A percentile compares a stretch with the other conserved stretches of the same genome.
Evolutionary conservation across 2,888 invertebrate species (phyloP).

Genomic region (Prostheceraeus crozeri): DNA sequence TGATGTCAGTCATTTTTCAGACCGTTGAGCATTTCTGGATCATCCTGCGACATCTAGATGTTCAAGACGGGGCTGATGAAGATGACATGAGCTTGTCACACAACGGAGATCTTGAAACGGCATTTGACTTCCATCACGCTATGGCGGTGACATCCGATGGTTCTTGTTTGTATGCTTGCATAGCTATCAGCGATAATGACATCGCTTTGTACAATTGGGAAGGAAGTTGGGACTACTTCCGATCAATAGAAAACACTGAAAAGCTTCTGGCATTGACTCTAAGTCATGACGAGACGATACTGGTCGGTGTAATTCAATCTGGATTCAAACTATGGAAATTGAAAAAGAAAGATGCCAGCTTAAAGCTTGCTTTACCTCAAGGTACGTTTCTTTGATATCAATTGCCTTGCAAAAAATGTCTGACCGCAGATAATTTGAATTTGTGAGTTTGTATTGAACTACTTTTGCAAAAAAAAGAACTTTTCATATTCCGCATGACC

Average conservation of each 20-base stretch:
- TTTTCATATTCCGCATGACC: too few relatives aligned
- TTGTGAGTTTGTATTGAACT: too few relatives aligned
- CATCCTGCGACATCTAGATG: too few relatives aligned
- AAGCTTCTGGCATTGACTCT: constrained; percentile 63
- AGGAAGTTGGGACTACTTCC: constrained; percentile 49
- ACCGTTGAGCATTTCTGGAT: too few relatives aligned
- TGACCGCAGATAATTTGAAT: too few relatives aligned
- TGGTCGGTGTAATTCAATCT: constrained; percentile 64
- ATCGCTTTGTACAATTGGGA: constrained; percentile 49
- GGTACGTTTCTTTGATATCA: too few relatives aligned
- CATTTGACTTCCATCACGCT: constrained; percentile 55
- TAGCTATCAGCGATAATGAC: constrained; percentile 53
- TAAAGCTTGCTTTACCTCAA: too few relatives aligned
- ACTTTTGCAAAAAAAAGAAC: too few relatives aligned
- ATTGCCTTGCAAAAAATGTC: too few relatives aligned
- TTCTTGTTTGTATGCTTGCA: constrained; percentile 50
- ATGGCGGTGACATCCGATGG: constrained; percentile 48
- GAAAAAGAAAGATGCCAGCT: constrained; percentile 44
- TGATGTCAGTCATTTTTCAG: too few relatives aligned
- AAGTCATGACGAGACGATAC: constrained; percentile 70
- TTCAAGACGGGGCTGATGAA: constrained; percentile 45
- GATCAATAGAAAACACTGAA: constrained; percentile 50
- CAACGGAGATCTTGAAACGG: constrained; percentile 44
- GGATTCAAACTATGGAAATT: constrained; percentile 58
- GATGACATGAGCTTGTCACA: constrained; percentile 49